These are phyloP conservation scores for Hyperoplus immaculatus DNA, from an alignment of 2,797 vertebrate genomes.

Conservation along the genomic window DNA sequence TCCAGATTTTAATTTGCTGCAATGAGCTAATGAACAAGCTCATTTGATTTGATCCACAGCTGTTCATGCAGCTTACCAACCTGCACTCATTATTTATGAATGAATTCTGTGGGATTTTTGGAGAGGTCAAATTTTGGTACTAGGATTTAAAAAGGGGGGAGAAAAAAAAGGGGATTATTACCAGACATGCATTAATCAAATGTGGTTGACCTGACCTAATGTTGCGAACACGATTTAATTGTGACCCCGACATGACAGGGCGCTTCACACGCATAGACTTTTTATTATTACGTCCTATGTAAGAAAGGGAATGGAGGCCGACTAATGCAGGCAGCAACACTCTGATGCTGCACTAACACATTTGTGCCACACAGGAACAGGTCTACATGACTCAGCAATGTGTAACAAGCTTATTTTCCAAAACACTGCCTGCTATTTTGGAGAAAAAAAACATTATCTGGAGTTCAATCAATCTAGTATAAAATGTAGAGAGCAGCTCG, in stretches of 20 bases:
- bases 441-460: conserved; percentile 26
- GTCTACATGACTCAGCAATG: conserved; percentile 29
- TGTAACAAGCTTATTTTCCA: conserved; percentile 27
- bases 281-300: conserved; percentile 6
- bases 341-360: conserved; percentile 14
- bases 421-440: conserved; percentile 27
- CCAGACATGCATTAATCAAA: not conserved
- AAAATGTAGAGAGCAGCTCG: conserved; percentile 23
- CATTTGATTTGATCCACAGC: conserved; percentile 26
- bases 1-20: conserved; percentile 8
- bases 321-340: conserved; percentile 15
- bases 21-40: conserved; percentile 23
- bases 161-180: not conserved
- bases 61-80: conserved; percentile 36
- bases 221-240: not conserved
- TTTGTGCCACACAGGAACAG: not conserved
- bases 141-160: not conserved
- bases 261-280: no score
- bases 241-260: conserved; percentile 1
- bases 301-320: conserved; percentile 9
- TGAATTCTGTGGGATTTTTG: conserved; percentile 5
- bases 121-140: not conserved
- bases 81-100: conserved; percentile 2
- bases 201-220: not conserved
- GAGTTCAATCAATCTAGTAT: conserved; percentile 16